phyloP scores from a whole-genome alignment of 2,797 vertebrate species.

The Synaphobranchus kaupii region DNA sequence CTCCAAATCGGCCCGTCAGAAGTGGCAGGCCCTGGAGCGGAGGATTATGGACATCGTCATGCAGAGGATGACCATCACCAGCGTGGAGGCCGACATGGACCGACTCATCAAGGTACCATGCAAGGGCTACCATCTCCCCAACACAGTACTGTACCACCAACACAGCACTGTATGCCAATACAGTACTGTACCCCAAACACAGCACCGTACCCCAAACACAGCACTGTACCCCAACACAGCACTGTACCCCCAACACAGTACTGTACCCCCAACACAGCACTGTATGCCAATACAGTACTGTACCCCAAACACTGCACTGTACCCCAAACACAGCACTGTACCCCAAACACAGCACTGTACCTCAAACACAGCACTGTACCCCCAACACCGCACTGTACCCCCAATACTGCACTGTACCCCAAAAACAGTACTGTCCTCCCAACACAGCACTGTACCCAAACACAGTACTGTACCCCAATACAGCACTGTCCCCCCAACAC shows the following conservation, averaged over 20 bases:
- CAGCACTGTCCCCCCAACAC: not conserved
- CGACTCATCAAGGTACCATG: constrained; percentile 86
- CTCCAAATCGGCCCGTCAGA: constrained; percentile 87
- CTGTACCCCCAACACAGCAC: not conserved
- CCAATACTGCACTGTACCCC: not conserved
- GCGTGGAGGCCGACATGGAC: constrained; percentile 96
- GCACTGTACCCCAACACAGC: not conserved
- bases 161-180: not conserved
- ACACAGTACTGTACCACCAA: not conserved
- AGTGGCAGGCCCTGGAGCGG: constrained; percentile 92
- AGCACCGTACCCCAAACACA: not conserved
- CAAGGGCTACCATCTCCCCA: not conserved
- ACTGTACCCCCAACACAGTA: not conserved
- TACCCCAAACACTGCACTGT: not conserved
- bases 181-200: not conserved
- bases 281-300: not conserved
- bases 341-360: not conserved
- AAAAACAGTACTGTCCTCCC: not conserved
- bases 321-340: not conserved
- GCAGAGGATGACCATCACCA: constrained; percentile 95
- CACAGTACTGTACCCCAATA: not conserved
- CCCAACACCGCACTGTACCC: not conserved
- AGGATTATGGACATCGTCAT: constrained; percentile 92
- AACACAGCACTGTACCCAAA: not conserved
- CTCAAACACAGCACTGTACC: not conserved